Evolutionary conservation across 2,797 vertebrate species (phyloP).

Genomic region (Yasuhikotakia modesta): DNA sequence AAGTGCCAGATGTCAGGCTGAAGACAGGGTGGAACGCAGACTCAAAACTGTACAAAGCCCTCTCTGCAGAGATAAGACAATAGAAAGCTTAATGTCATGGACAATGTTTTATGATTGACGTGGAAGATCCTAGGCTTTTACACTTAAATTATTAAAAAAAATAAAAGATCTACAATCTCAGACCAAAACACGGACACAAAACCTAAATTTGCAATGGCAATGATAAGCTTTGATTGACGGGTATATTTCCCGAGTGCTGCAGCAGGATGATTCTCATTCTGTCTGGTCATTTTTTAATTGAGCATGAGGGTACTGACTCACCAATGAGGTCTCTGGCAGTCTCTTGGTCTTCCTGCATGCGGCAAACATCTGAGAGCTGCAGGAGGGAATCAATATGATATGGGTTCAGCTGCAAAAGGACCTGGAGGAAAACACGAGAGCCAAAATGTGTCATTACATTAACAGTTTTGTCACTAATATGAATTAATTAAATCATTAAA

Average conservation of each 20-base stretch:
- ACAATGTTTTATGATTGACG: too few relatives aligned
- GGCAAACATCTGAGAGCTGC: conserved; percentile 94
- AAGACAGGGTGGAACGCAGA: conserved; percentile 93
- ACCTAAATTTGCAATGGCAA: background rate
- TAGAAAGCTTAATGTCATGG: background rate
- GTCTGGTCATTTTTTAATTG: too few relatives aligned
- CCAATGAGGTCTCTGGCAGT: conserved; percentile 89
- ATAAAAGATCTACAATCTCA: too few relatives aligned
- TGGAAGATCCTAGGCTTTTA: too few relatives aligned
- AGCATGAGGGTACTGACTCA: conserved; percentile 5
- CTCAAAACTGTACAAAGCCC: conserved; percentile 93
- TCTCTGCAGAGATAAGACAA: conserved; percentile 74
- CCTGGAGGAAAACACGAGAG: conserved; percentile 69
- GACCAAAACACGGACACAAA: background rate
- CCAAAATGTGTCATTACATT: background rate
- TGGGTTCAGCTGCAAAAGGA: conserved; percentile 89
- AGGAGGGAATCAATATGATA: conserved; percentile 95
- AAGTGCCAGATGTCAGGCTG: conserved; percentile 89
- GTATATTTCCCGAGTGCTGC: too few relatives aligned
- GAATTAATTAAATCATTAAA: conserved; percentile 49
- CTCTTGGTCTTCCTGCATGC: conserved; percentile 96
- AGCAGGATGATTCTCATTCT: too few relatives aligned
- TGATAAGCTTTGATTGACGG: too few relatives aligned
- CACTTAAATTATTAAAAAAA: background rate
- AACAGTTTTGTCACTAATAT: background rate